Percentiles rank a stretch among this genome's conserved stretches.
Conservation (phyloP, 2,888 invertebrate genomes). For the Acanthoscelides obtectus region DNA sequence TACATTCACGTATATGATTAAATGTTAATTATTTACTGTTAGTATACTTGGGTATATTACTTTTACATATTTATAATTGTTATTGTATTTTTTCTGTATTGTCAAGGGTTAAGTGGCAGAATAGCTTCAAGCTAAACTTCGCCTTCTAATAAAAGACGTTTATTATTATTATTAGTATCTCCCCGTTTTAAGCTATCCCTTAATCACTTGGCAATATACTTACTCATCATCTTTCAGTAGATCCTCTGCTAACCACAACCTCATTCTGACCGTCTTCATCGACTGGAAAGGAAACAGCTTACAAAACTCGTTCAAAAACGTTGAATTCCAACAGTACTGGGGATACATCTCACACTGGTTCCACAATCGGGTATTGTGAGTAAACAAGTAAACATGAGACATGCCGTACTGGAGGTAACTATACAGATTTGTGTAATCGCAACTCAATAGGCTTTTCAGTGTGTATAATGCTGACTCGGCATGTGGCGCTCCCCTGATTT, state of each 20-base stretch:
- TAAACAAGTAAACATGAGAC: constrained; percentile 73
- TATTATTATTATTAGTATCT: not conserved
- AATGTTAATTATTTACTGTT: no score
- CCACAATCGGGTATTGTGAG: constrained; percentile 82
- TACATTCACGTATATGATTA: no score
- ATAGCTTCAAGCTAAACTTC: no score
- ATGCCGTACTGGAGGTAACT: constrained; percentile 73
- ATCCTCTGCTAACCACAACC: constrained; percentile 66
- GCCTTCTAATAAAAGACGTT: no score
- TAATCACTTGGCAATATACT: constrained; percentile 39
- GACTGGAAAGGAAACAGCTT: constrained; percentile 82
- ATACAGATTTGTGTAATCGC: constrained; percentile 69
- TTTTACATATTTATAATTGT: no score
- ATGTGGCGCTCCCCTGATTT: constrained; percentile 70
- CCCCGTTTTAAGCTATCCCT: not conserved
- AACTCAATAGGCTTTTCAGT: constrained; percentile 68
- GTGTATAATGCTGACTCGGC: constrained; percentile 63
- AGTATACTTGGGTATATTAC: no score
- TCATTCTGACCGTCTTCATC: constrained; percentile 79
- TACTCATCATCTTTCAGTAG: constrained; percentile 68
- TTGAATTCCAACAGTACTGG: constrained; percentile 61
- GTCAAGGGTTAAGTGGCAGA: no score
- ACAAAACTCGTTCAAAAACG: constrained; percentile 74
- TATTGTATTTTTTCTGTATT: no score
- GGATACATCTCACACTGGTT: constrained; percentile 67